Base-by-base conservation (phyloP, 1,140 invertebrate genomes). In the Anastrepha ludens region DNA sequence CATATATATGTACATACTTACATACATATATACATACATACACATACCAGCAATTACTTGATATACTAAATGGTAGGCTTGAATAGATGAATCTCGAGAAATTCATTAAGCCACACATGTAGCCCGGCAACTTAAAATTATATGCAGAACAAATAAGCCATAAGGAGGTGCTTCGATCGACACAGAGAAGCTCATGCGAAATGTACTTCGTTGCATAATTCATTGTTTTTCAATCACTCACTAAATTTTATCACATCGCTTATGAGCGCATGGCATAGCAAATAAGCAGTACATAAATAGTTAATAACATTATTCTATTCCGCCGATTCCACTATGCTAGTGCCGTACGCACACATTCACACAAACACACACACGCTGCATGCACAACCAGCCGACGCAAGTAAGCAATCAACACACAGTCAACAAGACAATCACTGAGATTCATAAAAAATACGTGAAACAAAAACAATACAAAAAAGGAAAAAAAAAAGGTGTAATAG, bases 261-360 rank as follows among this genome's bases (percentile, higher is more conserved):
- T 29, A 81, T 81, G 50, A 20, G 17, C 41, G 47, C 50, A 29
- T 17, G 17, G 17, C 47, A 58, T 4, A 81, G 4, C 47, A 55
- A 81, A 81, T 81, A n/a, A 81, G 8, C 47, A 55, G 47, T 81
- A 55, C 44, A 81, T 81, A 81, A 81, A 81, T 81, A 81, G 74
- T 81, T 81, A 81, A 81, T 81, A 55, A 81, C n/a, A 55, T 55
- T 55, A 81, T 58, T 81, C 41, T n/a, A 81, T 11, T 17, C 17
- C 50, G 55, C 74, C 55, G 74, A 17, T 41, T 55, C 50, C 50
- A 6, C 11, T 55, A 55, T 55, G 6, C 6, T 55, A 29, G 29
- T 29, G 29, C 29, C 29, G 29, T 13, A 64, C 60, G 60, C 67
- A 74, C 17, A 74, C 3, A 20, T 29, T 0, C 70, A 20, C 55